Base-by-base conservation (phyloP, 2,888 invertebrate species). In the Prosopocoilus inquinatus region DNA sequence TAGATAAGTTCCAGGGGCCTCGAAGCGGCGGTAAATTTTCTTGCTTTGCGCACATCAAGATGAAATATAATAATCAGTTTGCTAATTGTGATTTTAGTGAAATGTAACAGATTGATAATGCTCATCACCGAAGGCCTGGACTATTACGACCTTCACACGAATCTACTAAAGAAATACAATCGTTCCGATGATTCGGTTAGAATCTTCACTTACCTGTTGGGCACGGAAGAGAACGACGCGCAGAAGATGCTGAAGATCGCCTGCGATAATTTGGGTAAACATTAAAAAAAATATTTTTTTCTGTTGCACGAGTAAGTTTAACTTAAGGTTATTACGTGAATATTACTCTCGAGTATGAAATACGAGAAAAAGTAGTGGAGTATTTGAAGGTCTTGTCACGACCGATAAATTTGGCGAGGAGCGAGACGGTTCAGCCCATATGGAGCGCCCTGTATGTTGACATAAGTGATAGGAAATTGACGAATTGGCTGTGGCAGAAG, bases 401-500 rank as follows among this genome's bases (percentile, higher is more conserved):
- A 60, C 97, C 98, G 0, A 82, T 98, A 70, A 97, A 96, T 41
- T 81, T 95, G 32, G 58, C 46, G 32, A 85, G 86, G 62, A 81
- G 88, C 51, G 85, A 87, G 55, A 91, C 92, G 73, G 91, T 93
- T 11, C 68, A 70, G 34, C 89, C 91, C 13, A 88, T 96, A 20
- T 99, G 97, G 97, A 96, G 96, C 0, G 94, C 96, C 35, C 91
- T 96, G 12, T 96, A 97, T 75, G 93, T 94, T n/a, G 96, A 97
- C 75, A 82, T 92, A 56, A 90, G 91, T 63, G 92, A 94, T 78
- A 89, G 93, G 5, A 89, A 92, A 79, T 87, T 94, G 75, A 91
- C 93, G 1, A 94, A 94, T 70, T 94, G 91, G 84, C 78, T 91
- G 36, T 94, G 94, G 94, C 91, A 91, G 68, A 86, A 88, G 70